Base-by-base conservation (phyloP, 2,888 invertebrate species). In the Pyrochroa serraticornis region DNA sequence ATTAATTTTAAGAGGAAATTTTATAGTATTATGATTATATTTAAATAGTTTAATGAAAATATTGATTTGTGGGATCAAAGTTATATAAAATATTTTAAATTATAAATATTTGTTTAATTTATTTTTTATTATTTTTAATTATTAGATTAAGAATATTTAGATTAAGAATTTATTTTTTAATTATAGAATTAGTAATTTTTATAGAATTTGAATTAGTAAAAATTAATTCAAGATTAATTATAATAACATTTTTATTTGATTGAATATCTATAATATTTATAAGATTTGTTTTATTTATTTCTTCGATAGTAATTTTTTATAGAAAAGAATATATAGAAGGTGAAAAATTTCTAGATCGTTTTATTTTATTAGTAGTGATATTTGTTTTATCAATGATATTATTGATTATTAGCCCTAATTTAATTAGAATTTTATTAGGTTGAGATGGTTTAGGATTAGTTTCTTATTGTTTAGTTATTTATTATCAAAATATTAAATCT, bases 391-490 rank as follows among this genome's bases (percentile, higher is more conserved):
- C 87, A 3, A 89, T 89, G 80, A 80, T 86, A 71, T 79, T 87
- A 73, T 81, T 89, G 80, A 86, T 88, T 84, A 81, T 87, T 80
- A 84, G 85, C 0, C 87, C 52, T 42, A 35, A 51, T 51, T 43
- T 51, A 51, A 51, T 51, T 43, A 51, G 51, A 51, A 51, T 51
- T 51, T 43, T 51, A 30, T 35, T 51, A 35, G 51, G 51, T 35
- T 51, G 51, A 31, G 51, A 51, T 51, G 51, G 89, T 0, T 82
- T 90, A 76, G 89, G 89, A 0, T 80, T 90, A 75, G 79, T 84
- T 71, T 90, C 89, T 73, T 90, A 88, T 84, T 85, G 85, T 82
- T 85, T 90, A 78, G 86, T 88, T 0, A 84, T 87, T 83, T 89
- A 84, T 81, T 88, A 87, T 80, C 85, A 87, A 78, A 89, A 87